Percentiles rank a stretch among this genome's conserved stretches.
These are phyloP conservation scores for Trematomus bernacchii DNA, from an alignment of 2,797 vertebrate genomes.

Conservation along the genomic window DNA sequence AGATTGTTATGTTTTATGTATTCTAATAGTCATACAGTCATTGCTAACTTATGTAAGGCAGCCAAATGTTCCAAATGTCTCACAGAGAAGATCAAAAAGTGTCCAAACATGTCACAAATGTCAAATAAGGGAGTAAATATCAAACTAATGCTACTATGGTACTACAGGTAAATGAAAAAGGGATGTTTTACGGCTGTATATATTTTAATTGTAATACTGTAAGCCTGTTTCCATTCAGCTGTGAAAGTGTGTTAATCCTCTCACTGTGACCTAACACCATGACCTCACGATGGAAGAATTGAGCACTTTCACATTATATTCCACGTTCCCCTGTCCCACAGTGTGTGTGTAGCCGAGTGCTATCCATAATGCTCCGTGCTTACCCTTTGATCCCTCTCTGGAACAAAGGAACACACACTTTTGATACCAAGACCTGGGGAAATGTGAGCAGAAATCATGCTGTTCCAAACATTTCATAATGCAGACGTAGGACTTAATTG, in stretches of 20 bases:
- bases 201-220: constrained; percentile 40
- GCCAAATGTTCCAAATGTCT: not conserved
- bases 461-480: constrained; percentile 80
- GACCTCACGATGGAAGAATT: constrained; percentile 73
- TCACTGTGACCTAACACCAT: constrained; percentile 68
- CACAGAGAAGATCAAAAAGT: not conserved
- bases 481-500: constrained; percentile 80
- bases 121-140: not conserved
- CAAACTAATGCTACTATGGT: not conserved
- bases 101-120: not conserved
- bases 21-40: not conserved
- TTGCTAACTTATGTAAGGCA: not conserved
- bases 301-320: constrained; percentile 67
- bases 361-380: constrained; percentile 56
- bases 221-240: constrained; percentile 45
- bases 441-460: constrained; percentile 70
- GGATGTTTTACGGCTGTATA: not conserved
- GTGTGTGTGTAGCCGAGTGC: constrained; percentile 31
- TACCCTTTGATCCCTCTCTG: constrained; percentile 62
- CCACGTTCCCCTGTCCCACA: constrained; percentile 64
- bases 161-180: not conserved
- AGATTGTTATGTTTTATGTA: not conserved
- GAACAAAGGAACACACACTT: constrained; percentile 67
- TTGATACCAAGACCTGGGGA: constrained; percentile 66
- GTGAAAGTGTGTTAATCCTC: constrained; percentile 44